phyloP scores from a whole-genome alignment of 2,888 invertebrate species.

The Eupeodes latifasciatus region DNA sequence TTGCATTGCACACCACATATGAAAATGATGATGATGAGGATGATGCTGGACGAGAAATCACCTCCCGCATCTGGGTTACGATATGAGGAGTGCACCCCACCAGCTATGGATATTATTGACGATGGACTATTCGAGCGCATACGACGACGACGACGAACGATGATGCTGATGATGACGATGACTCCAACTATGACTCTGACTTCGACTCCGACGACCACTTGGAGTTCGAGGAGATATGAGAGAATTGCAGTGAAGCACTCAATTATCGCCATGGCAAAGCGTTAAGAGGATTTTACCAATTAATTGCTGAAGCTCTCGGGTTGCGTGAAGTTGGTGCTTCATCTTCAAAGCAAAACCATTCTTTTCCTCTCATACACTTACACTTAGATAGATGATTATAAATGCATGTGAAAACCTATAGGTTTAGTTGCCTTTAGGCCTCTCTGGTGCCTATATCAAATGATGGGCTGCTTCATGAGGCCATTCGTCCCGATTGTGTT shows the following conservation, averaged over 20 bases:
- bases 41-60: conserved; percentile 65
- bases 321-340: conserved; percentile 51
- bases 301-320: conserved; percentile 68
- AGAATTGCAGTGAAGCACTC: conserved; percentile 75
- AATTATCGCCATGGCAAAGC: conserved; percentile 71
- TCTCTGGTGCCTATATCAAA: conserved; percentile 30
- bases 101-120: conserved; percentile 13
- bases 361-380: neutral
- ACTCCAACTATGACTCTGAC: conserved; percentile 23
- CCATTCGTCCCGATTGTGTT: conserved; percentile 67
- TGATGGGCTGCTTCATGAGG: conserved; percentile 23
- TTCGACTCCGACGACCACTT: conserved; percentile 35
- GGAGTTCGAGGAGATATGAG: conserved; percentile 45
- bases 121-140: neutral
- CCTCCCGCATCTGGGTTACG: conserved; percentile 69
- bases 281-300: conserved; percentile 75
- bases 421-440: conserved; percentile 23
- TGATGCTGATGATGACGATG: conserved; percentile 7
- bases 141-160: conserved; percentile 18
- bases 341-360: conserved; percentile 38
- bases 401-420: neutral
- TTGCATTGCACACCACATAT: conserved; percentile 5
- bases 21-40: conserved; percentile 49
- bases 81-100: neutral
- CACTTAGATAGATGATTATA: neutral